phyloP scores from a whole-genome alignment of 2,113 vertebrate genomes.

The Stercorarius parasiticus region DNA sequence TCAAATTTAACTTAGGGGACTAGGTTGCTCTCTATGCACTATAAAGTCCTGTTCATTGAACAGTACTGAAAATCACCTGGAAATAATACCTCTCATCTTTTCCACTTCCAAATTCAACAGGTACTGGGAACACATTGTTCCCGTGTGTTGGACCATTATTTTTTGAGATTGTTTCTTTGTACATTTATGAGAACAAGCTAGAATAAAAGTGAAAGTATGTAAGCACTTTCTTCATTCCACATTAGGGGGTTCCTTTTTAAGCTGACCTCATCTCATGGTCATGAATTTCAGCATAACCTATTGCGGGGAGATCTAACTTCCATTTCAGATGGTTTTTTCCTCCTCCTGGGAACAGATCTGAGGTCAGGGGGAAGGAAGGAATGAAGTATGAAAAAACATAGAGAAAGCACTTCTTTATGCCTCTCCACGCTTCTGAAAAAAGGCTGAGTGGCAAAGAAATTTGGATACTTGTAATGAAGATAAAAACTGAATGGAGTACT shows the following conservation, averaged over 20 bases:
- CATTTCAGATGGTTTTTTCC: not conserved
- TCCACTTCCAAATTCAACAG: not conserved
- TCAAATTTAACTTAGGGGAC: not conserved
- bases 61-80: not conserved
- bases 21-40: not conserved
- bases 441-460: not conserved
- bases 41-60: not conserved
- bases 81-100: not conserved
- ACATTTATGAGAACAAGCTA: not conserved
- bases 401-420: not conserved
- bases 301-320: not conserved
- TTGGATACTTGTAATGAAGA: not conserved
- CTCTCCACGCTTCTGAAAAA: not conserved
- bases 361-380: not conserved
- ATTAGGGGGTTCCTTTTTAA: not conserved
- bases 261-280: not conserved
- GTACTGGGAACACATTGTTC: not conserved
- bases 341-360: not conserved
- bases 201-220: not conserved
- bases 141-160: accelerated
- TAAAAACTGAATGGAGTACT: not conserved
- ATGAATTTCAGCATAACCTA: not conserved
- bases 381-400: not conserved
- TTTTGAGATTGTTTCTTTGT: not conserved
- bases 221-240: not conserved